Base-by-base conservation (phyloP, 2,797 vertebrate species). In the Scolopax bukidnonensis region DNA sequence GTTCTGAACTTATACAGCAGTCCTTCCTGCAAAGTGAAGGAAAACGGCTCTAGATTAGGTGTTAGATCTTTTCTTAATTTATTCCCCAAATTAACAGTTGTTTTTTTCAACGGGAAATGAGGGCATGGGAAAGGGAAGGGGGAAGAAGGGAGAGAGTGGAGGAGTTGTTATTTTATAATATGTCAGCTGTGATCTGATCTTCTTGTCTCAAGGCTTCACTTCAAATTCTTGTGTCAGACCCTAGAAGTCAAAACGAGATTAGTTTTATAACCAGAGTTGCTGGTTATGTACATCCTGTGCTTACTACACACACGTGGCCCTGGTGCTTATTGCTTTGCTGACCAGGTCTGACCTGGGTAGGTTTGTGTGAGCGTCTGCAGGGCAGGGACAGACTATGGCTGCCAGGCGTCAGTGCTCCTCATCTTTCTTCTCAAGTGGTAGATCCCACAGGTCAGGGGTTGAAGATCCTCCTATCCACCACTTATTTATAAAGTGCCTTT, bases 401-500 rank as follows among this genome's bases (percentile, higher is more conserved):
- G 74, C 77, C 90, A 85, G 60, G 80, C 11, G 1, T 69, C 68
- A 70, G 15, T 8, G 67, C 87, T 79, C 53, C 53, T 89, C 93
- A 89, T 90, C 88, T 16, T 84, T 85, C 78, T 94, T 95, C 67
- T 81, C 86, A 92, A 85, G 68, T 45, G 65, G 81, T 87, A 71
- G 56, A 75, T 89, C 73, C 78, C 87, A 75, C 84, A 92, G 88
- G 90, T 93, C 88, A 80, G 71, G 71, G 85, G 91, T 83, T 83
- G 84, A 82, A 93, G 86, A 93, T 83, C 90, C 65, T 92, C 77
- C 91, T 93, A 36, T 64, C 86, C 68, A 48, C 86, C 68, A 48
- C 88, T 90, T 95, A 94, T 93, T 96, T 97, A 96, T 89, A 90
- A 91, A 94, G 67, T 51, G 75, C 32, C 91, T 80, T 92, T 63